Evolutionary conservation across 2,113 vertebrate genomes (phyloP), one percentile per base, ranked within the genome.

Genomic region (Hipposideros armiger): DNA sequence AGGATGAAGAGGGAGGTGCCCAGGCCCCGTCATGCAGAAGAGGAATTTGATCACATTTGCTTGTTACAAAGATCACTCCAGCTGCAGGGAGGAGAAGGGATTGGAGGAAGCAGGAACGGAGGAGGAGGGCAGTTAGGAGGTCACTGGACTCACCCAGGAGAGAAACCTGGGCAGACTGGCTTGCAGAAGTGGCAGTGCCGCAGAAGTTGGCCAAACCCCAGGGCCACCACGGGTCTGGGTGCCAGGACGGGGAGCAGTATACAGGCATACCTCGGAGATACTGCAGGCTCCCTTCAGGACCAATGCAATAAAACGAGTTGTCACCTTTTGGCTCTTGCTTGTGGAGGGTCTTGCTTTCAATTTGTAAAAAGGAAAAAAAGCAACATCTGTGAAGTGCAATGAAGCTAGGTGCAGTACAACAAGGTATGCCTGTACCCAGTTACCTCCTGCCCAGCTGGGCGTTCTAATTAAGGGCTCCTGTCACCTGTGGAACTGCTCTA

Each of bases 361-460:
- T 52, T n/a, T n/a, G 42, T 74, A 6, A 52, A 77, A 52, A 36
- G 36, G 36, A 36, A 36, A 36, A 36, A 54, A 14, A 10, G 4
- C 40, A 42, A 11, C 24, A 26, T 26, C 36, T 69, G 32, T 72
- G 70, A 40, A 72, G 73, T 14, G 7, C 72, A 30, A 30, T 19
- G 11, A 20, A 14, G 8, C 4, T 9, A 22, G 58, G 58, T 64
- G 28, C 60, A 30, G 2, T 64, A 28, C 13, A 64, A 64, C 3
- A 19, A 20, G 47, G 74, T 32, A 14, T n/a, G 73, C 15, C 26
- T 50, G 74, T 50, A 16, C 54, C 66, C 19, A 24, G 90, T 16
- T 9, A 56, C 32, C 32, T 17, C 36, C 32, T 11, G 2, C 10
- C 32, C 8, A 15, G 30, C 28, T 1, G 5, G 7, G 2, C 30